Conservation (phyloP, 2,113 vertebrate species). For the Oophaga pumilio region DNA sequence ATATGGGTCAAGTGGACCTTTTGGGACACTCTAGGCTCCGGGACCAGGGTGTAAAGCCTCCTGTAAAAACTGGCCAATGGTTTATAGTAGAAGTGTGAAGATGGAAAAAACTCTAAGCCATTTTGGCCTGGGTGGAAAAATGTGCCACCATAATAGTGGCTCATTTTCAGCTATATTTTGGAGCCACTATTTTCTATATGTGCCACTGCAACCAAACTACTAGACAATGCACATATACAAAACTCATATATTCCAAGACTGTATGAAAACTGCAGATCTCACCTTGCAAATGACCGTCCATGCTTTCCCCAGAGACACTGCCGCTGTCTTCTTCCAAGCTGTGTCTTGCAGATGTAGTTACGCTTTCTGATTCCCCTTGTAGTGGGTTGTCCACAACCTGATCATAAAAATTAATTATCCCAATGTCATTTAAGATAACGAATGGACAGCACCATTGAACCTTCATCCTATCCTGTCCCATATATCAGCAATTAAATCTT, state of each 20-base stretch:
- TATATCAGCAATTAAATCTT: no score
- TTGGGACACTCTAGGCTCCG: no score
- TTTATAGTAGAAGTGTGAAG: no score
- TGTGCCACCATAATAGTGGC: neutral
- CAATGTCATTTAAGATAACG: neutral
- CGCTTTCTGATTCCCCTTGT: conserved; percentile 38
- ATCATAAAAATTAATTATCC: neutral
- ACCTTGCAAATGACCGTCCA: conserved; percentile 88
- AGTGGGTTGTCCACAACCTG: conserved; percentile 33
- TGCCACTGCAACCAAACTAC: neutral
- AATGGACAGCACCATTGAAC: neutral
- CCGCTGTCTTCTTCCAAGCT: conserved; percentile 83
- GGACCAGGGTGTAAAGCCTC: no score
- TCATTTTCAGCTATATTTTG: neutral
- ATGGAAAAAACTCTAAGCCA: no score
- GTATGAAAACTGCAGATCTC: conserved; percentile 35
- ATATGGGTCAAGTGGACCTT: no score
- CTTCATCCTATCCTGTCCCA: neutral
- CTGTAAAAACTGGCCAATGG: no score
- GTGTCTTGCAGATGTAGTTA: conserved; percentile 63
- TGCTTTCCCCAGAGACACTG: conserved; percentile 85
- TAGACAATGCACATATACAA: neutral
- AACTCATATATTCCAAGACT: no score
- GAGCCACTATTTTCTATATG: neutral
- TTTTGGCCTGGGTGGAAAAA: neutral